Percentiles rank a stretch among this genome's conserved stretches.
phyloP scores from a whole-genome alignment of 2,797 vertebrate species.

The Petrocephalus sullivani region DNA sequence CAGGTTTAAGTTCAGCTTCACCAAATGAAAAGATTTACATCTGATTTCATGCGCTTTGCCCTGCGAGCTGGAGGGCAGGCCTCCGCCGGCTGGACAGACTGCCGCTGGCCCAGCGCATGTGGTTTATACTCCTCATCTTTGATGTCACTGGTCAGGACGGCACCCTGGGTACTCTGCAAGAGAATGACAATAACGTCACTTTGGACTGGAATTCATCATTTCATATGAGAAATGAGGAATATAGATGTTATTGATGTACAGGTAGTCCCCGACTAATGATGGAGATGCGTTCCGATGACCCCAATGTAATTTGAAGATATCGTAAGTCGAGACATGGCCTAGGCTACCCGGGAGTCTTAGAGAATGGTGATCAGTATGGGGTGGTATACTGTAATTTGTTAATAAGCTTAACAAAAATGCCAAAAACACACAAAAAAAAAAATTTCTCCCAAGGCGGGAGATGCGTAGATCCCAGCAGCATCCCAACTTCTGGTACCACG shows the following conservation, averaged over 20 bases:
- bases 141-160: slow-evolving; percentile 79
- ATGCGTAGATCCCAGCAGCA: no score
- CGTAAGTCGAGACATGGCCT: no score
- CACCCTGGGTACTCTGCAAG: slow-evolving; percentile 29
- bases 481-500: no score
- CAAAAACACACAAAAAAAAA: no score
- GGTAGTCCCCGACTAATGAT: no score
- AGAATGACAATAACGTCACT: background rate
- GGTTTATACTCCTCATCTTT: slow-evolving; percentile 97
- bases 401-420: no score
- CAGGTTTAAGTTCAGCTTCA: background rate
- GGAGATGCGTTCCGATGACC: no score
- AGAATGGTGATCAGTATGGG: no score
- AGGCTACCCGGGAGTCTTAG: no score
- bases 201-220: background rate
- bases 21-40: slow-evolving; percentile 61
- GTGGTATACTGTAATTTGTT: no score
- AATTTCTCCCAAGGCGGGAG: no score
- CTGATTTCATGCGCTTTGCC: slow-evolving; percentile 82
- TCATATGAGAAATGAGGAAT: background rate
- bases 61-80: slow-evolving; percentile 82
- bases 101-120: slow-evolving; percentile 87
- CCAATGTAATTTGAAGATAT: no score
- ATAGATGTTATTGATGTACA: background rate
- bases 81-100: slow-evolving; percentile 80